phyloP scores from a whole-genome alignment of 2,113 vertebrate species.

The Ctenodactylus gundi region DNA sequence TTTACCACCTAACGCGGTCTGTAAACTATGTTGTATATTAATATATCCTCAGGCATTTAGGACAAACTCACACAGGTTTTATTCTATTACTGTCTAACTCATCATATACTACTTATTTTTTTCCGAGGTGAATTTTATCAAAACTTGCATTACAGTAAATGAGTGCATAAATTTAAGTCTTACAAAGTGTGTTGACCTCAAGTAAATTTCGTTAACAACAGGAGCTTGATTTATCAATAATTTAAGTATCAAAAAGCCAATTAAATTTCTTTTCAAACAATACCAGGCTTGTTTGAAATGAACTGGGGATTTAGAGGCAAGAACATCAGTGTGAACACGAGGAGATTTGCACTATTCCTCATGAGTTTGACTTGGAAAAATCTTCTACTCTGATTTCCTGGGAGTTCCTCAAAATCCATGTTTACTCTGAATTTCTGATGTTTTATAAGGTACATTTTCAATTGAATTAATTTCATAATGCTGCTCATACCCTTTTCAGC shows the following conservation, averaged over 20 bases:
- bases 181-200: background rate
- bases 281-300: background rate
- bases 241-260: background rate
- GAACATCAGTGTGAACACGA: background rate
- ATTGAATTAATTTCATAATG: background rate
- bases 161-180: background rate
- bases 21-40: background rate
- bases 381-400: background rate
- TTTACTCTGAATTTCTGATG: background rate
- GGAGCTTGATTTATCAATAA: background rate
- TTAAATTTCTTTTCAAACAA: background rate
- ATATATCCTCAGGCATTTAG: background rate
- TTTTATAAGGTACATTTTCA: background rate
- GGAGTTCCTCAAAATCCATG: background rate
- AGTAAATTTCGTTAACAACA: background rate
- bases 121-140: background rate
- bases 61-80: background rate
- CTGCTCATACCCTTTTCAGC: background rate
- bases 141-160: background rate
- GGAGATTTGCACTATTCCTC: background rate
- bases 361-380: background rate
- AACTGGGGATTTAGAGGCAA: background rate
- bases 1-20: background rate
- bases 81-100: background rate
- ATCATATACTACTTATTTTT: background rate